Conservation (phyloP, 2,888 invertebrate genomes). For the Synanthedon formicaeformis region DNA sequence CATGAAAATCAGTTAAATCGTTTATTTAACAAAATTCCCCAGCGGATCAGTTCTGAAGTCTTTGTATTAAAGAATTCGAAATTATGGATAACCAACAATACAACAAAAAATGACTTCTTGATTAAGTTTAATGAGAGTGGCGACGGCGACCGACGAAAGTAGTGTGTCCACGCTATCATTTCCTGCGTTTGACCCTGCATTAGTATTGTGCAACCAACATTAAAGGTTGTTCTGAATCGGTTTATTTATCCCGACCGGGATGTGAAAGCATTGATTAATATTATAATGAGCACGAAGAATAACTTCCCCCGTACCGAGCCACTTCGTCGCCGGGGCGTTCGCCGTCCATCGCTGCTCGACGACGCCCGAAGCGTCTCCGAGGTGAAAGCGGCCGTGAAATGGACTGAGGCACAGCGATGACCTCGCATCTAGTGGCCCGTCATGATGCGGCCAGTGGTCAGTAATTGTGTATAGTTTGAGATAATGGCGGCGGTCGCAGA, state of each 20-base stretch:
- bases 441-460: constrained; percentile 22
- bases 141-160: neutral
- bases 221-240: constrained; percentile 32
- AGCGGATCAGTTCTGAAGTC: too few species aligned
- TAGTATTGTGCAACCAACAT: constrained; percentile 42
- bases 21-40: too few species aligned
- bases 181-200: constrained; percentile 24
- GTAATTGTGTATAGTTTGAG: constrained; percentile 58
- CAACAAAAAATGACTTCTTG: too few species aligned
- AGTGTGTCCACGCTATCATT: constrained; percentile 25
- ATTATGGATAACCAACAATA: too few species aligned
- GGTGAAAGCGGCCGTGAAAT: neutral
- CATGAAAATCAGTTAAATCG: too few species aligned
- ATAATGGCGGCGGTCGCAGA: constrained; percentile 45
- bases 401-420: neutral
- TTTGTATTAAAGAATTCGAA: too few species aligned
- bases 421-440: neutral
- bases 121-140: too few species aligned
- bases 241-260: constrained; percentile 36
- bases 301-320: constrained; percentile 12
- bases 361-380: neutral
- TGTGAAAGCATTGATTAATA: constrained; percentile 60
- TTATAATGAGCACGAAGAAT: constrained; percentile 53
- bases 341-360: neutral
- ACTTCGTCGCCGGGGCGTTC: neutral